Percentiles rank a stretch among this genome's conserved stretches.
These are phyloP conservation scores for Notamacropus eugenii DNA, from an alignment of 2,797 vertebrate species.

Conservation along the genomic window DNA sequence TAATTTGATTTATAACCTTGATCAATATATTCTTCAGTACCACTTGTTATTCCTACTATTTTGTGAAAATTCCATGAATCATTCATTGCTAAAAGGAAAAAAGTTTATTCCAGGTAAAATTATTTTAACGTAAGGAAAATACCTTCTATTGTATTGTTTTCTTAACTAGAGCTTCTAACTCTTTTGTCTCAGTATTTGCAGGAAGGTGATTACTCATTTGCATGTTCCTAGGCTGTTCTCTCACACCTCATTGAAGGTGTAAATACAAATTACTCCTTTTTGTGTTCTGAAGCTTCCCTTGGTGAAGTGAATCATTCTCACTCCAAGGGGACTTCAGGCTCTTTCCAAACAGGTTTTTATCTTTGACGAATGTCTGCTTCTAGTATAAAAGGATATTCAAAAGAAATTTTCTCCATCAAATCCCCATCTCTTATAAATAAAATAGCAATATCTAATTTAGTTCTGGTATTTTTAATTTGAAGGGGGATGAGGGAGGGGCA, in stretches of 20 bases:
- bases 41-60: constrained; percentile 14
- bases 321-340: not conserved
- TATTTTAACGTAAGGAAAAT: constrained; percentile 55
- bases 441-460: not conserved
- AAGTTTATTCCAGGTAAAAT: not conserved
- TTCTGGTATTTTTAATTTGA: constrained; percentile 27
- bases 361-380: constrained; percentile 38
- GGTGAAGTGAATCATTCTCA: constrained; percentile 55
- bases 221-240: constrained; percentile 49
- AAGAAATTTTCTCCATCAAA: not conserved
- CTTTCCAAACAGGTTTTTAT: constrained; percentile 51
- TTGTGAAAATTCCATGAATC: constrained; percentile 14
- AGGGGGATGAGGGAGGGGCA: not conserved
- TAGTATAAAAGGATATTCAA: constrained; percentile 33
- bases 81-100: constrained; percentile 47
- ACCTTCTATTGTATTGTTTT: constrained; percentile 30
- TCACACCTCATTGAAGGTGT: constrained; percentile 47
- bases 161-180: constrained; percentile 40
- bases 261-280: constrained; percentile 62
- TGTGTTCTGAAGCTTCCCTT: constrained; percentile 36
- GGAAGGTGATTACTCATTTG: constrained; percentile 42
- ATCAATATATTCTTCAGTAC: not conserved
- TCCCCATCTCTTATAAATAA: constrained; percentile 25
- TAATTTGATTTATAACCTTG: constrained; percentile 10
- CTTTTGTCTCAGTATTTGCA: constrained; percentile 58